Evolutionary conservation across 2,797 vertebrate genomes (phyloP).

Genomic region (Crenuchus spilurus): DNA sequence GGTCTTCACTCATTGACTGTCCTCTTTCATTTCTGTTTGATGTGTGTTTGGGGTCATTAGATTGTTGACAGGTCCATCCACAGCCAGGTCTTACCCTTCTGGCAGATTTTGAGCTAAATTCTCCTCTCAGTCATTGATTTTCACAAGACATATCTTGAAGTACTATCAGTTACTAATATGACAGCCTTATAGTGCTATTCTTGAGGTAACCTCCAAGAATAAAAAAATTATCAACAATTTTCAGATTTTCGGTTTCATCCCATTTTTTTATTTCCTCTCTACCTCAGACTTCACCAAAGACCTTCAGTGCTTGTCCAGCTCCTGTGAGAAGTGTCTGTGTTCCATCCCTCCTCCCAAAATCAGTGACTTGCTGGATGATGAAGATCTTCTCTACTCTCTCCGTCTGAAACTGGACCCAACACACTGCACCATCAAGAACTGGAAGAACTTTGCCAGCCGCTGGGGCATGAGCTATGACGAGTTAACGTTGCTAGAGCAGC

Average conservation of each 20-base stretch:
- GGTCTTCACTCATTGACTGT: too few species aligned
- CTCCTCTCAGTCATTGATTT: too few species aligned
- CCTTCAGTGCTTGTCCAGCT: slow-evolving; percentile 64
- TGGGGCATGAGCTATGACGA: slow-evolving; percentile 99
- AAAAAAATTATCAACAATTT: too few species aligned
- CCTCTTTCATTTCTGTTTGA: too few species aligned
- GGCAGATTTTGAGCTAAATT: too few species aligned
- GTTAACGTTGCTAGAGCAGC: slow-evolving; percentile 92
- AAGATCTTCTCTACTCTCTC: slow-evolving; percentile 91
- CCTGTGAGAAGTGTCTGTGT: slow-evolving; percentile 74
- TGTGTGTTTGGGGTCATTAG: too few species aligned
- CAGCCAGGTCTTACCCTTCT: too few species aligned
- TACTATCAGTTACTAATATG: too few species aligned
- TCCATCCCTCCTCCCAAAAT: slow-evolving; percentile 86
- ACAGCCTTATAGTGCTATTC: too few species aligned
- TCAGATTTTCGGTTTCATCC: background rate
- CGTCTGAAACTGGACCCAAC: slow-evolving; percentile 93
- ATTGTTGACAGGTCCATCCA: too few species aligned
- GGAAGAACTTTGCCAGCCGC: slow-evolving; percentile 98
- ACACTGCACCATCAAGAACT: slow-evolving; percentile 98
- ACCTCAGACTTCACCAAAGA: slow-evolving; percentile 72
- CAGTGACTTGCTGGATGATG: slow-evolving; percentile 95
- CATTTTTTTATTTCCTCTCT: slow-evolving; percentile 1
- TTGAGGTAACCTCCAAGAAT: too few species aligned
- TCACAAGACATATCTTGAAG: too few species aligned